Evolutionary conservation across 2,113 vertebrate species (phyloP).

Genomic region (Orycteropus afer): DNA sequence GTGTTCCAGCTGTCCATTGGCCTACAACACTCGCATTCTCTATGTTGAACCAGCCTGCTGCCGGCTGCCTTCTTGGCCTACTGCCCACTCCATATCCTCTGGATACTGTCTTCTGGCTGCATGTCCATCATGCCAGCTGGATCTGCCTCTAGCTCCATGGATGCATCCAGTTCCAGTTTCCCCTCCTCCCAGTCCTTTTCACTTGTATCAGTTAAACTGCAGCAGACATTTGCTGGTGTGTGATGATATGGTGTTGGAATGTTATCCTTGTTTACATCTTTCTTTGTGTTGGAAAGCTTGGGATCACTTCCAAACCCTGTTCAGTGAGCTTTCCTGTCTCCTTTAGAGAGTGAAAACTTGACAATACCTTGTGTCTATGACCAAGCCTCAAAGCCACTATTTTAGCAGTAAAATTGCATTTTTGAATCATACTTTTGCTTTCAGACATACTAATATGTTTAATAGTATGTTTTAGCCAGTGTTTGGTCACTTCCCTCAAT

Average conservation of each 20-base stretch:
- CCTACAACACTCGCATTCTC: background rate
- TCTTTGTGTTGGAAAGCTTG: conserved; percentile 68
- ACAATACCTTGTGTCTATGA: background rate
- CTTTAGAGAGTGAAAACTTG: conserved; percentile 40
- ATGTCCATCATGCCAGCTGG: background rate
- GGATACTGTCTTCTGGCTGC: conserved; percentile 23
- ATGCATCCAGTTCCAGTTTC: background rate
- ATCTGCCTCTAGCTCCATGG: background rate
- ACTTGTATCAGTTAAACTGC: conserved; percentile 9
- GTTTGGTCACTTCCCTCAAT: background rate
- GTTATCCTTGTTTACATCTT: conserved; percentile 73
- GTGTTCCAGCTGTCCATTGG: conserved; percentile 6
- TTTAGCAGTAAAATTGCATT: conserved; percentile 48
- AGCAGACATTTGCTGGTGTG: conserved; percentile 49
- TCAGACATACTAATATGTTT: conserved; percentile 14
- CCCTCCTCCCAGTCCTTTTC: background rate
- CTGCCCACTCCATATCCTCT: background rate
- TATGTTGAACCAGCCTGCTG: conserved; percentile 13
- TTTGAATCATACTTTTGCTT: conserved; percentile 20
- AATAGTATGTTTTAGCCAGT: conserved; percentile 29
- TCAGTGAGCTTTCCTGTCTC: conserved; percentile 68
- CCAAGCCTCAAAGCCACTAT: background rate
- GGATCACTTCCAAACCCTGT: conserved; percentile 65
- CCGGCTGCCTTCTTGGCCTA: conserved; percentile 49
- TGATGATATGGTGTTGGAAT: conserved; percentile 62